Conservation (phyloP, 2,797 vertebrate species). For the Erpetoichthys calabaricus region DNA sequence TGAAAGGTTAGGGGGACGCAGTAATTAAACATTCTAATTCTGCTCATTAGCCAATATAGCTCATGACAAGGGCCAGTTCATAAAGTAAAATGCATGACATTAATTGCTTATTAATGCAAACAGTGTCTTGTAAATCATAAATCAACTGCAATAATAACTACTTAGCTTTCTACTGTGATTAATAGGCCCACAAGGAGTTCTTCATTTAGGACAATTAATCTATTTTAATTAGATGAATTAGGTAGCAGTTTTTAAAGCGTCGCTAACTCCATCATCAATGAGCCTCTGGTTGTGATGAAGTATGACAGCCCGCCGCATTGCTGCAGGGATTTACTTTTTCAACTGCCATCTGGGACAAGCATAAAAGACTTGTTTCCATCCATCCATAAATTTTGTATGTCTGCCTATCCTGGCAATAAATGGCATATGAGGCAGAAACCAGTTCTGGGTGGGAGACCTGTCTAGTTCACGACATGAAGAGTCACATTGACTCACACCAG, state of each 20-base stretch:
- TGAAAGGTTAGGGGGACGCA: neutral
- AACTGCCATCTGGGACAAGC: neutral
- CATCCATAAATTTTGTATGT: neutral
- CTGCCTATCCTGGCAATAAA: too few species aligned
- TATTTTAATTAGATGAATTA: slow-evolving; percentile 1
- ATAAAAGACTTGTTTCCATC: neutral
- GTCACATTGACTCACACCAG: too few species aligned
- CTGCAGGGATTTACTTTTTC: too few species aligned
- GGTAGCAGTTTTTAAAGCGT: neutral
- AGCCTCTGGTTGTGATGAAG: neutral
- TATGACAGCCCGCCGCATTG: too few species aligned
- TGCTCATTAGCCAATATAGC: neutral
- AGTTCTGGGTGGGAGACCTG: too few species aligned
- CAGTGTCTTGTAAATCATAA: slow-evolving; percentile 5
- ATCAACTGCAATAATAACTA: slow-evolving; percentile 4
- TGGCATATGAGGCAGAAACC: too few species aligned
- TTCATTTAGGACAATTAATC: slow-evolving; percentile 2
- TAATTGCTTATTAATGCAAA: slow-evolving; percentile 5
- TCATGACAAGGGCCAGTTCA: slow-evolving; percentile 1
- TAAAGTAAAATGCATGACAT: neutral
- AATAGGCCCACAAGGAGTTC: neutral
- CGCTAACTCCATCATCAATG: neutral
- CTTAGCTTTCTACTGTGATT: neutral
- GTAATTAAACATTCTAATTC: slow-evolving; percentile 3
- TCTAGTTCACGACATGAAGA: too few species aligned